Percentiles rank a stretch among this genome's conserved stretches.
These are phyloP conservation scores for Xenus cinereus DNA, from an alignment of 2,113 vertebrate genomes.

Conservation along the genomic window DNA sequence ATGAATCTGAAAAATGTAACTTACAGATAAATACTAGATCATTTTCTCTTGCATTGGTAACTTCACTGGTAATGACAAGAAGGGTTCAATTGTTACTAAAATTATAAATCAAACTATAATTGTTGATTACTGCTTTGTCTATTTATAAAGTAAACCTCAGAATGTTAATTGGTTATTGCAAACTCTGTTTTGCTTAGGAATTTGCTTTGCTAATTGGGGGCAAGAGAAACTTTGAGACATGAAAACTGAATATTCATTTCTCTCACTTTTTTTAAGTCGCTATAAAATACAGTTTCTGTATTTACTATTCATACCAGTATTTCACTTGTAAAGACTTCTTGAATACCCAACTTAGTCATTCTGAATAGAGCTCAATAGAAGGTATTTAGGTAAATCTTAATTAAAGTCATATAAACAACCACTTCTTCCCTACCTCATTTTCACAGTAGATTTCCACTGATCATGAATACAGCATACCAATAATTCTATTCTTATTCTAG, in stretches of 20 bases:
- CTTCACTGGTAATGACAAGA: background rate
- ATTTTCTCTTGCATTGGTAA: background rate
- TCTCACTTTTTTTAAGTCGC: conserved; percentile 10
- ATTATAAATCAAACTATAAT: background rate
- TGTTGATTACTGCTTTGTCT: conserved; percentile 19
- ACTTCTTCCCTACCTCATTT: conserved; percentile 7
- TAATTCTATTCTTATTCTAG: conserved; percentile 22
- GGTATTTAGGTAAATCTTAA: conserved; percentile 47
- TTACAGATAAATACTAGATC: background rate
- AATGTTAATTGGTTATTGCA: conserved; percentile 33
- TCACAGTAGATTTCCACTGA: conserved; percentile 42
- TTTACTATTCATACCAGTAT: conserved; percentile 62
- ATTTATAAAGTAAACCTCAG: conserved; percentile 20
- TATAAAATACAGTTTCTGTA: conserved; percentile 51
- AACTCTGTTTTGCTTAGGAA: conserved; percentile 10
- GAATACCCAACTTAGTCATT: conserved; percentile 19
- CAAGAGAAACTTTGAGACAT: conserved; percentile 15
- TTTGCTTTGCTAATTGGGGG: conserved; percentile 28
- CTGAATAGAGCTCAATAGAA: conserved; percentile 21
- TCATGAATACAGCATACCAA: background rate
- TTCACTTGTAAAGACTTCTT: conserved; percentile 24
- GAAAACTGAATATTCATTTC: conserved; percentile 40
- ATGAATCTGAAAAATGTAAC: background rate
- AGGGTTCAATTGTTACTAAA: background rate
- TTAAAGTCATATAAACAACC: background rate